Evolutionary conservation across 2,797 vertebrate species (phyloP).

Genomic region (Prionace glauca): DNA sequence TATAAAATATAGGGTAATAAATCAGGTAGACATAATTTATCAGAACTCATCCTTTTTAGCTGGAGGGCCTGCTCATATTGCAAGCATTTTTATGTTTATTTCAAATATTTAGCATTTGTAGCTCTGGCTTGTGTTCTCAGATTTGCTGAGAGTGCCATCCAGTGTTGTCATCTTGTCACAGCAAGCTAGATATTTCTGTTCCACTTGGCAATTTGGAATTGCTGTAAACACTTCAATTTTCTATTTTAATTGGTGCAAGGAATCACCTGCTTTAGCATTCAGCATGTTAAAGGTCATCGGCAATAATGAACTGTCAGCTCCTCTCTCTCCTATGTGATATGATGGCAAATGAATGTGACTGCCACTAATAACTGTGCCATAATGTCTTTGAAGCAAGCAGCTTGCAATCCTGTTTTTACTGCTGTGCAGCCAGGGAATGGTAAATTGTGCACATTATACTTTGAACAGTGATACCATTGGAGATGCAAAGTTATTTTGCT

Average conservation of each 20-base stretch:
- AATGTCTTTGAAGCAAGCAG: conserved; percentile 4
- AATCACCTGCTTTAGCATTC: neutral
- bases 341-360: neutral
- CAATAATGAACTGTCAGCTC: neutral
- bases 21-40: neutral
- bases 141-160: neutral
- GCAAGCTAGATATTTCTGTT: neutral
- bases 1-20: neutral
- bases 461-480: neutral
- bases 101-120: neutral
- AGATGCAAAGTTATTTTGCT: neutral
- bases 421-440: neutral
- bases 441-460: neutral
- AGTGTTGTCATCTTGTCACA: neutral
- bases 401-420: neutral
- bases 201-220: neutral
- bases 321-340: neutral
- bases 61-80: neutral
- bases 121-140: neutral
- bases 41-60: neutral
- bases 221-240: neutral
- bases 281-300: conserved; percentile 3
- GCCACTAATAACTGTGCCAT: neutral
- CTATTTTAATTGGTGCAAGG: conserved; percentile 16
- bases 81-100: neutral